A percentile compares a stretch with the other conserved stretches of the same genome.
Evolutionary conservation across 1,140 invertebrate species (phyloP).

Genomic region (Sesamia nonagrioides): DNA sequence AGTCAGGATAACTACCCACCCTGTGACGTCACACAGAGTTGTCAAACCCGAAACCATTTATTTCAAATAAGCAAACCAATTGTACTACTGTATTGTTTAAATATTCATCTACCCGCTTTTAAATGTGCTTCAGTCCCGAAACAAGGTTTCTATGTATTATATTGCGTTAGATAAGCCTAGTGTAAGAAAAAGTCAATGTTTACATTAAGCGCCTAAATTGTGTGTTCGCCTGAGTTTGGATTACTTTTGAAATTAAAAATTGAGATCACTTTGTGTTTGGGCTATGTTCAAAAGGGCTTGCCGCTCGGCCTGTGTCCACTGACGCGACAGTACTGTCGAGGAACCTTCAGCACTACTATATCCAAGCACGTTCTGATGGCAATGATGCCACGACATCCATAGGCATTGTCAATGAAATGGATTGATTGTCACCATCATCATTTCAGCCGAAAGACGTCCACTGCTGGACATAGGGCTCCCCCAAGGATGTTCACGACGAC

Average conservation of each 20-base stretch:
- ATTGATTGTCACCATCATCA: too few species aligned
- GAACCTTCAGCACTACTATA: too few species aligned
- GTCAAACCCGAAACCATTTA: too few species aligned
- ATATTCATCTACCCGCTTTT: slow-evolving; percentile 32
- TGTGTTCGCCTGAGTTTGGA: not conserved
- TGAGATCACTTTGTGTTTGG: slow-evolving; percentile 13
- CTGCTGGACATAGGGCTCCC: too few species aligned
- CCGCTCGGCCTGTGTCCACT: too few species aligned
- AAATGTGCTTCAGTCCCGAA: slow-evolving; percentile 31
- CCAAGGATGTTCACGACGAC: too few species aligned
- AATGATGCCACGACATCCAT: too few species aligned
- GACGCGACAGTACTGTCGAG: too few species aligned
- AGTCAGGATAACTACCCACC: not conserved
- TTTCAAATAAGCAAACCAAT: too few species aligned
- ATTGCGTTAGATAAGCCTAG: not conserved
- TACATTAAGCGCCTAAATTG: slow-evolving; percentile 5
- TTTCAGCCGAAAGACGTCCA: too few species aligned
- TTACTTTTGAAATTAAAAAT: not conserved
- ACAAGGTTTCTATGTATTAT: slow-evolving; percentile 34
- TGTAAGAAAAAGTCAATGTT: slow-evolving; percentile 4
- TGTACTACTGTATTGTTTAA: slow-evolving; percentile 1
- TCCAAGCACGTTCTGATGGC: too few species aligned
- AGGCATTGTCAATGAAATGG: too few species aligned
- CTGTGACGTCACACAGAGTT: slow-evolving; percentile 12
- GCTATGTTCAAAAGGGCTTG: not conserved